phyloP scores from a whole-genome alignment of 2,888 invertebrate genomes.

The Brenthis daphne region DNA sequence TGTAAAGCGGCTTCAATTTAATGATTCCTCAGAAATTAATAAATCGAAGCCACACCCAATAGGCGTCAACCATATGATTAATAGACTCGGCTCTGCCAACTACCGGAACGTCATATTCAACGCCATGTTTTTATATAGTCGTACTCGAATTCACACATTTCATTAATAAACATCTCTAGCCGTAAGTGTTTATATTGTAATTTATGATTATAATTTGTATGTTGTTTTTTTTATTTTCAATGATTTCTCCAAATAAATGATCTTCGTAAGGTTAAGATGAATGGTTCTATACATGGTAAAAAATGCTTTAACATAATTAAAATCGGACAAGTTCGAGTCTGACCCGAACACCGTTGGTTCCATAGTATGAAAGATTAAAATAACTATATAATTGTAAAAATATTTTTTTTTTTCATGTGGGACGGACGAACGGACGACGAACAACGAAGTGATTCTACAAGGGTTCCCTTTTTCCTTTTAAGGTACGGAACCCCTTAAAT shows the following conservation, averaged over 20 bases:
- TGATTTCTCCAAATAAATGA: conserved; percentile 50
- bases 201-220: conserved; percentile 18
- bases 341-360: too few relatives aligned
- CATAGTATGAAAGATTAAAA: too few relatives aligned
- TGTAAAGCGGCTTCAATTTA: conserved; percentile 65
- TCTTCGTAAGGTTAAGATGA: conserved; percentile 41
- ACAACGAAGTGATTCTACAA: too few relatives aligned
- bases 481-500: too few relatives aligned
- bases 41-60: conserved; percentile 72
- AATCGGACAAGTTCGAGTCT: too few relatives aligned
- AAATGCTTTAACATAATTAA: too few relatives aligned
- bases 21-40: conserved; percentile 76
- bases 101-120: conserved; percentile 60
- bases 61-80: conserved; percentile 78
- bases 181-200: conserved; percentile 34
- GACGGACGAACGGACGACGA: too few relatives aligned
- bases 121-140: conserved; percentile 52
- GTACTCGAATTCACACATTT: conserved; percentile 36
- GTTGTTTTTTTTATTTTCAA: conserved; percentile 48
- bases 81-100: conserved; percentile 67
- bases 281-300: too few relatives aligned
- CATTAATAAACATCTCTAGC: conserved; percentile 50
- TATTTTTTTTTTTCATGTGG: too few relatives aligned
- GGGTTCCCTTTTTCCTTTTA: too few relatives aligned
- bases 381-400: too few relatives aligned